Evolutionary conservation across 2,113 vertebrate species (phyloP).

Genomic region (Scolopax mira): DNA sequence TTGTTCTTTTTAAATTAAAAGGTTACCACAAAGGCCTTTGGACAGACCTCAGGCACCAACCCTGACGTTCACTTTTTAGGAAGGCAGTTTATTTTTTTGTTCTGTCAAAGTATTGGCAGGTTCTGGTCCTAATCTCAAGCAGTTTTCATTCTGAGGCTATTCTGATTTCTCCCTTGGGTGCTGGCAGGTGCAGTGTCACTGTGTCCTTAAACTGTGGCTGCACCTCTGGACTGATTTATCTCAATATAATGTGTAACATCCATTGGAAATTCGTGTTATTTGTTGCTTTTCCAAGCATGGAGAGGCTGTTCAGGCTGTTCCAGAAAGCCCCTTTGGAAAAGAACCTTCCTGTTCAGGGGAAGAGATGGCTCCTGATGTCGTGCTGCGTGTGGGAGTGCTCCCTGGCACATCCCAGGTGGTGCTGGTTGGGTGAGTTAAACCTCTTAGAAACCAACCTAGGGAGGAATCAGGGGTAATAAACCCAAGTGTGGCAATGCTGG

Average conservation of each 20-base stretch:
- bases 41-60: background rate
- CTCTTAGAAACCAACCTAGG: background rate
- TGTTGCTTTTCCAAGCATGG: background rate
- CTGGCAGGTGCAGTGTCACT: background rate
- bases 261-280: background rate
- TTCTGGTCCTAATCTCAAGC: background rate
- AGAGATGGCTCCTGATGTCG: accelerated
- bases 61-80: background rate
- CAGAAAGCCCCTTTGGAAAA: background rate
- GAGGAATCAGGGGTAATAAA: background rate
- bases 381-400: background rate
- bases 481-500: background rate
- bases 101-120: background rate
- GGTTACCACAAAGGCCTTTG: background rate
- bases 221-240: background rate
- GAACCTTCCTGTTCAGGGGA: background rate
- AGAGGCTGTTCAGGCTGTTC: background rate
- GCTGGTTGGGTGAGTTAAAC: background rate
- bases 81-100: background rate
- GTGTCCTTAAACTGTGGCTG: background rate
- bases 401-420: background rate
- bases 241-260: background rate
- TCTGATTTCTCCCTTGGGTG: background rate
- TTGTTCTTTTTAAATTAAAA: background rate
- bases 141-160: background rate